Percentiles rank a stretch among this genome's conserved stretches.
phyloP scores from a whole-genome alignment of 2,113 vertebrate species.

The Litocranius walleri region DNA sequence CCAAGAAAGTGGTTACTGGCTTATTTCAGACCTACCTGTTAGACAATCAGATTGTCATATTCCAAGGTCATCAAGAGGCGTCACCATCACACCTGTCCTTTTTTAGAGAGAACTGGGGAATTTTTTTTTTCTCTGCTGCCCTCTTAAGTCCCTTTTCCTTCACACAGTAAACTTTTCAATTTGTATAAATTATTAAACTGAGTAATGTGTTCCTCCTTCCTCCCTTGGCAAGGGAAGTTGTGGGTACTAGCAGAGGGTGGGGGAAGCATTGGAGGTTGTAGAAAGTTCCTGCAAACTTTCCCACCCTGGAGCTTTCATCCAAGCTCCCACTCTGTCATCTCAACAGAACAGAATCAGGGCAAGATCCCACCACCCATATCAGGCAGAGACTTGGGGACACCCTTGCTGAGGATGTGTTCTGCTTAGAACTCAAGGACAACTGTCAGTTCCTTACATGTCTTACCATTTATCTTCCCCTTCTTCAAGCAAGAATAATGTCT shows the following conservation, averaged over 20 bases:
- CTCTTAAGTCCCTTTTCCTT: constrained; percentile 17
- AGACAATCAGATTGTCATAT: not conserved
- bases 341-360: not conserved
- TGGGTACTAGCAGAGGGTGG: constrained; percentile 6
- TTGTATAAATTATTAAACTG: constrained; percentile 65
- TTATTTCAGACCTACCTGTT: not conserved
- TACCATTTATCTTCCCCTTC: constrained; percentile 8
- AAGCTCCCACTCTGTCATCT: not conserved
- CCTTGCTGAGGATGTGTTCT: not conserved
- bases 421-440: not conserved
- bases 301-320: not conserved
- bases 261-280: not conserved
- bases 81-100: not conserved
- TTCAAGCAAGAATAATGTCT: constrained; percentile 3
- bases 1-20: not conserved
- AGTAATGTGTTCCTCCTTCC: constrained; percentile 54
- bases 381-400: not conserved
- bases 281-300: constrained; percentile 17
- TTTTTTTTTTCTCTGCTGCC: constrained; percentile 20
- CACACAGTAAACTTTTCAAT: constrained; percentile 52
- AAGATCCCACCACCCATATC: not conserved
- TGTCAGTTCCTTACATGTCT: not conserved
- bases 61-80: not conserved
- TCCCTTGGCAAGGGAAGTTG: constrained; percentile 55
- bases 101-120: not conserved